Conservation (phyloP, 2,888 invertebrate species). For the Cheilosia urbana region DNA sequence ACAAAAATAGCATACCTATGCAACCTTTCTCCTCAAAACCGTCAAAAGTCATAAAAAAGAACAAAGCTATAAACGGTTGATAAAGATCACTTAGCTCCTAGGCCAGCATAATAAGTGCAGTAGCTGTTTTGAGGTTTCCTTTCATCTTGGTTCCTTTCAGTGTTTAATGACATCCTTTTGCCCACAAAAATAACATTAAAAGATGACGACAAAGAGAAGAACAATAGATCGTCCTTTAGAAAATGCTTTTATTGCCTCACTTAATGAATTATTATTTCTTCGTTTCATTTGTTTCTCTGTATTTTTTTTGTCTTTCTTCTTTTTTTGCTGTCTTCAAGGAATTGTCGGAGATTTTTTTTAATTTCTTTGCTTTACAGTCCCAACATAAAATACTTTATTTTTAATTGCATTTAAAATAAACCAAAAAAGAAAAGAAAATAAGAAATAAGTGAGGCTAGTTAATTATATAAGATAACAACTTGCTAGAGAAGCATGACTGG, state of each 20-base stretch:
- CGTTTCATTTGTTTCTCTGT: constrained; percentile 72
- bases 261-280: constrained; percentile 72
- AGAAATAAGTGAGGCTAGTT: constrained; percentile 68
- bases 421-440: constrained; percentile 38
- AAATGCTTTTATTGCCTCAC: constrained; percentile 71
- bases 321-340: constrained; percentile 48
- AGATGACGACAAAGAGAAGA: constrained; percentile 13
- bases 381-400: constrained; percentile 68
- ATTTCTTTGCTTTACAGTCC: constrained; percentile 22
- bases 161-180: constrained; percentile 59
- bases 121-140: constrained; percentile 47
- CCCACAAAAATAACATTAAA: constrained; percentile 23
- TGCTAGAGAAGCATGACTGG: constrained; percentile 28
- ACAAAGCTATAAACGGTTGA: constrained; percentile 34
- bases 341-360: constrained; percentile 42
- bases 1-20: not conserved
- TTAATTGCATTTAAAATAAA: constrained; percentile 70
- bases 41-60: constrained; percentile 40
- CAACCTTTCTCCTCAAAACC: constrained; percentile 11
- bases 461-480: constrained; percentile 70
- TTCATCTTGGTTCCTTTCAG: constrained; percentile 48
- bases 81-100: constrained; percentile 66
- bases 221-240: constrained; percentile 54
- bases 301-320: constrained; percentile 24
- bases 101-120: constrained; percentile 39